A percentile compares a stretch with the other conserved stretches of the same genome.
phyloP scores from a whole-genome alignment of 1,140 invertebrate species.

The Chironomus tepperi region DNA sequence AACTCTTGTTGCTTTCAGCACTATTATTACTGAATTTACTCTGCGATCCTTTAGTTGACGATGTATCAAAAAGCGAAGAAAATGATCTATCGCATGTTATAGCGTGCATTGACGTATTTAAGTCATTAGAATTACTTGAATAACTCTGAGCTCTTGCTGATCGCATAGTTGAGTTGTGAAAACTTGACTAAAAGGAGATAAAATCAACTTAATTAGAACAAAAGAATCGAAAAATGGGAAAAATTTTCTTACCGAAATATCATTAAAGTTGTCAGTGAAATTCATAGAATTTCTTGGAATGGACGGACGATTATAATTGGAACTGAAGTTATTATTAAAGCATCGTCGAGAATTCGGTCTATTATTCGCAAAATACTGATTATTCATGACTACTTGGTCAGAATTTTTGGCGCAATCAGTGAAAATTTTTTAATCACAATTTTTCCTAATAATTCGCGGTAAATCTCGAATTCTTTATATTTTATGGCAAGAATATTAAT shows the following conservation, averaged over 20 bases:
- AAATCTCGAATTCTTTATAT: too few species aligned
- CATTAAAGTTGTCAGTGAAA: conserved; percentile 16
- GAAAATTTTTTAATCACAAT: too few species aligned
- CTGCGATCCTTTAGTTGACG: neutral
- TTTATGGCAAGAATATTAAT: too few species aligned
- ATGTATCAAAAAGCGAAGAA: neutral
- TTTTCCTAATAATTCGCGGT: too few species aligned
- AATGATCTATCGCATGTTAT: neutral
- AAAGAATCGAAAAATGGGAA: neutral
- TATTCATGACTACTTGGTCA: neutral
- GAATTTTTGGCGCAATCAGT: neutral
- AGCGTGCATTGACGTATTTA: neutral
- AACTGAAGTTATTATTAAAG: neutral
- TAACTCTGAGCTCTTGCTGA: neutral
- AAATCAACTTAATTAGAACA: neutral
- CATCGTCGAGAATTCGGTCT: neutral
- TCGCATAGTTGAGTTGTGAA: neutral
- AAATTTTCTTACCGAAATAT: neutral
- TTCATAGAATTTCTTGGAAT: neutral
- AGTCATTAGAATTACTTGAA: neutral
- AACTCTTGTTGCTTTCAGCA: neutral
- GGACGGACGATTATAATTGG: neutral
- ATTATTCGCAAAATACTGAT: neutral
- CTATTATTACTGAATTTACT: neutral
- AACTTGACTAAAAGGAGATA: neutral